Evolutionary conservation across 2,113 vertebrate species (phyloP).

Genomic region (Centropristis striata): DNA sequence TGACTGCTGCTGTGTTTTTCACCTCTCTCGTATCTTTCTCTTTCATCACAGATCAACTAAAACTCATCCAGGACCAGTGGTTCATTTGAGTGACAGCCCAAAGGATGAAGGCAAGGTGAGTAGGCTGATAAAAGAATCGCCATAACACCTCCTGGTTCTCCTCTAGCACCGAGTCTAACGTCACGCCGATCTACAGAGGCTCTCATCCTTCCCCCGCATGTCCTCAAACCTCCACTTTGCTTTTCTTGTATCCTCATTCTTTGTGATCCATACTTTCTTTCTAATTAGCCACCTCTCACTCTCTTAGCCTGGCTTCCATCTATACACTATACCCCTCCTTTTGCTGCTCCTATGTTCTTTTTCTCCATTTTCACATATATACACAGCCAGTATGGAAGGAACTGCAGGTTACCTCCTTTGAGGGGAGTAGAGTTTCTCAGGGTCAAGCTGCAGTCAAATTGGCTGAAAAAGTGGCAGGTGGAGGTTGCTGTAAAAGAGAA

Average conservation of each 20-base stretch:
- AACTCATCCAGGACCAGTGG: conserved; percentile 97
- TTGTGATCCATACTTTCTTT: not conserved
- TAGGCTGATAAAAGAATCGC: conserved; percentile 45
- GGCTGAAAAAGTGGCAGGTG: conserved; percentile 30
- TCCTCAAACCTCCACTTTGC: not conserved
- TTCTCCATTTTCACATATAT: not conserved
- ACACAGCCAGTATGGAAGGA: not conserved
- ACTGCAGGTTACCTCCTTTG: not conserved
- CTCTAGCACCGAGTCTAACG: not conserved
- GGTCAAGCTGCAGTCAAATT: conserved; percentile 40
- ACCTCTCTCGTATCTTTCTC: conserved; percentile 8
- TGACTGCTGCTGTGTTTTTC: conserved; percentile 10
- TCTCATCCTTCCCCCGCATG: not conserved
- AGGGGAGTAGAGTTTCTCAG: not conserved
- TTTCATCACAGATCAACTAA: conserved; percentile 91
- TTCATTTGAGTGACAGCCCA: conserved; percentile 98
- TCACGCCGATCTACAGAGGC: not conserved
- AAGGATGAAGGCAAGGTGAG: conserved; percentile 99
- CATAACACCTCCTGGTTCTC: conserved; percentile 6
- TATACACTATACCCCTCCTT: not conserved
- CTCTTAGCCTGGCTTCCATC: not conserved
- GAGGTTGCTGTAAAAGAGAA: conserved; percentile 31
- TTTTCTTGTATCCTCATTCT: not conserved
- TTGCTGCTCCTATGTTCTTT: not conserved
- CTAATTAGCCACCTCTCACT: not conserved